phyloP scores from a whole-genome alignment of 2,113 vertebrate species.

The Syngnathoides biaculeatus region DNA sequence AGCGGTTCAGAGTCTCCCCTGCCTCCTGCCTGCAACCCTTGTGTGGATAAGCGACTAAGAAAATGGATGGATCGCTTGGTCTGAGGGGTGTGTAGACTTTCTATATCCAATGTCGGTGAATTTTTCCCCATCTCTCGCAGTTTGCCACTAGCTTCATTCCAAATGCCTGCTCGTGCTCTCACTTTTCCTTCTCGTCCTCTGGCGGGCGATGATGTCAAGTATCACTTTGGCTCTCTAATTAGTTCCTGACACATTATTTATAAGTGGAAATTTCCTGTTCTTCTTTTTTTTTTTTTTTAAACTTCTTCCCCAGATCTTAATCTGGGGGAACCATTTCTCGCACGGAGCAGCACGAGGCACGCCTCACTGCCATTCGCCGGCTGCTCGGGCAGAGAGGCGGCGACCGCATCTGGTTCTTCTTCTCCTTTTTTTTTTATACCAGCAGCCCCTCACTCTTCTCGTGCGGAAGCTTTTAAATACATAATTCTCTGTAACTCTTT shows the following conservation, averaged over 20 bases:
- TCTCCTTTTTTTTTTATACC: background rate
- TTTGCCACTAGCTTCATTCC: background rate
- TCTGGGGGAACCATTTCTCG: background rate
- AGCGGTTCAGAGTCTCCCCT: too few species aligned
- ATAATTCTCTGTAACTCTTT: background rate
- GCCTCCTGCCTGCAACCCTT: too few species aligned
- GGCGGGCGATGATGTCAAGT: background rate
- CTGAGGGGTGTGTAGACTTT: background rate
- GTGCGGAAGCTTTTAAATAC: background rate
- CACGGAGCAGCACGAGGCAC: background rate
- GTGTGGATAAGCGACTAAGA: too few species aligned
- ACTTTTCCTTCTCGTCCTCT: background rate
- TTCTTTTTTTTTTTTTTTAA: background rate
- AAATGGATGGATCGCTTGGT: too few species aligned
- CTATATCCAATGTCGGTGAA: background rate
- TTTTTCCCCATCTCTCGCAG: background rate
- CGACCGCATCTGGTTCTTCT: slow-evolving; percentile 1
- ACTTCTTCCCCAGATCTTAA: background rate
- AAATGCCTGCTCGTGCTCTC: background rate
- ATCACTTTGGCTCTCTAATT: background rate
- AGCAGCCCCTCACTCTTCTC: background rate
- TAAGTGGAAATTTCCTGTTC: slow-evolving; percentile 1
- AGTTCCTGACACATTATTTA: background rate
- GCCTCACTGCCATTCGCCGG: background rate
- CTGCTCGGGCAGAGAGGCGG: background rate